These are phyloP conservation scores for Drosophila neotestacea DNA, from an alignment of 2,888 invertebrate species.

Conservation along the genomic window DNA sequence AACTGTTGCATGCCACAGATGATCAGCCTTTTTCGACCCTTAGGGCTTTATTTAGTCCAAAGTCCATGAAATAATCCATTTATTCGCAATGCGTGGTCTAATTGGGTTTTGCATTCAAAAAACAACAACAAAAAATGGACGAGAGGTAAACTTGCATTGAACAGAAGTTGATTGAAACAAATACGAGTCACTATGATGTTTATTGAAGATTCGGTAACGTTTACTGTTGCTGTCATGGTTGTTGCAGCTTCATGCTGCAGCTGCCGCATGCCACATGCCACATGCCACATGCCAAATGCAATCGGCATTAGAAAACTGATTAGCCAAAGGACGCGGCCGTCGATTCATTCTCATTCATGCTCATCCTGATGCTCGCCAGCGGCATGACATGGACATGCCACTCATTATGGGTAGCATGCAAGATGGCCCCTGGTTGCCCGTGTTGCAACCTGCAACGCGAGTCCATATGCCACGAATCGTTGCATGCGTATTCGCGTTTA, in stretches of 20 bases:
- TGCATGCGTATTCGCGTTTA: conserved; percentile 38
- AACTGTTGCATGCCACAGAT: too few species aligned
- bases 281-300: conserved; percentile 1
- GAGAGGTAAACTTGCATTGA: neutral
- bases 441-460: neutral
- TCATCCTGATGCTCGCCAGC: neutral
- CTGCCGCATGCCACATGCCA: neutral
- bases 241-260: neutral
- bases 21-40: too few species aligned
- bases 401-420: conserved; percentile 33
- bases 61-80: neutral
- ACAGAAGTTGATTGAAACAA: neutral
- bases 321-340: conserved; percentile 15
- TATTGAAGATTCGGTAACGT: neutral
- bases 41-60: neutral
- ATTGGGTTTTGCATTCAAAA: too few species aligned
- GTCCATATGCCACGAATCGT: conserved; percentile 2
- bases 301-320: conserved; percentile 22
- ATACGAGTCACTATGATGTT: neutral
- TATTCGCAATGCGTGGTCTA: neutral
- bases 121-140: too few species aligned
- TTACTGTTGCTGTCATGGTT: neutral
- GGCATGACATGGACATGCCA: conserved; percentile 16
- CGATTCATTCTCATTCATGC: conserved; percentile 3
- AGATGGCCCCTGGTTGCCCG: conserved; percentile 5